These are phyloP conservation scores for Drosophila virilis DNA, from an alignment of 1,140 invertebrate species.

Conservation along the genomic window DNA sequence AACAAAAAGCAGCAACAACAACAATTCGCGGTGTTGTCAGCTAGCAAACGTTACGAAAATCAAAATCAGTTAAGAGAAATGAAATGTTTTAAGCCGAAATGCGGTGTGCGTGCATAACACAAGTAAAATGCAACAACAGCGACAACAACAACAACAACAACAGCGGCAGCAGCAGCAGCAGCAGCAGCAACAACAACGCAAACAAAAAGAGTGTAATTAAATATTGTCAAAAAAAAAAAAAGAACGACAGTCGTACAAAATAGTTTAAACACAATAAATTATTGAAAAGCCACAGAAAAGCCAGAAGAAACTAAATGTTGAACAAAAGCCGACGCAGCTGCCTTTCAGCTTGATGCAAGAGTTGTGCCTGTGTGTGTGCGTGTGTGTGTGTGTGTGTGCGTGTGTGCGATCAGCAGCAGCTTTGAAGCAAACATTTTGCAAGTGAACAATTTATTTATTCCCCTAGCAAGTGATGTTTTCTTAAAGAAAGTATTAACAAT, in stretches of 20 bases:
- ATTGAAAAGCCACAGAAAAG: not conserved
- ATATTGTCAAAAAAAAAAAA: slow-evolving; percentile 1
- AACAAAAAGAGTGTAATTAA: slow-evolving; percentile 18
- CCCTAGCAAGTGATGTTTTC: not conserved
- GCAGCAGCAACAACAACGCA: slow-evolving; percentile 45
- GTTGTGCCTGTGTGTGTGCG: slow-evolving; percentile 5
- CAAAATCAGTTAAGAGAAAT: slow-evolving; percentile 14
- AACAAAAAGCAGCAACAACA: slow-evolving; percentile 40
- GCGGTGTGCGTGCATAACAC: slow-evolving; percentile 59
- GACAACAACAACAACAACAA: slow-evolving; percentile 53
- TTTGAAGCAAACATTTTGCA: not conserved
- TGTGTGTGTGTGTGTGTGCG: not conserved
- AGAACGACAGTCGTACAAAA: not conserved
- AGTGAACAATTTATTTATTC: not conserved
- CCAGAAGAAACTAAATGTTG: not conserved
- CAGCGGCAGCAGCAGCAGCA: slow-evolving; percentile 16
- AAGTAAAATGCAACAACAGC: slow-evolving; percentile 40
- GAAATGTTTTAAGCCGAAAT: slow-evolving; percentile 44
- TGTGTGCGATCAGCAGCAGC: slow-evolving; percentile 3
- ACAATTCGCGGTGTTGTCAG: slow-evolving; percentile 73
- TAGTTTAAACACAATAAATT: not conserved
- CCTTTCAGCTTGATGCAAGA: slow-evolving; percentile 1
- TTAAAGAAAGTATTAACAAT: not conserved
- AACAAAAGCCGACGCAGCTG: slow-evolving; percentile 30
- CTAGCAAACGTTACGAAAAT: slow-evolving; percentile 40